Evolutionary conservation across 2,113 vertebrate genomes (phyloP), one percentile per base, ranked within the genome.

Genomic region (Psophia crepitans): DNA sequence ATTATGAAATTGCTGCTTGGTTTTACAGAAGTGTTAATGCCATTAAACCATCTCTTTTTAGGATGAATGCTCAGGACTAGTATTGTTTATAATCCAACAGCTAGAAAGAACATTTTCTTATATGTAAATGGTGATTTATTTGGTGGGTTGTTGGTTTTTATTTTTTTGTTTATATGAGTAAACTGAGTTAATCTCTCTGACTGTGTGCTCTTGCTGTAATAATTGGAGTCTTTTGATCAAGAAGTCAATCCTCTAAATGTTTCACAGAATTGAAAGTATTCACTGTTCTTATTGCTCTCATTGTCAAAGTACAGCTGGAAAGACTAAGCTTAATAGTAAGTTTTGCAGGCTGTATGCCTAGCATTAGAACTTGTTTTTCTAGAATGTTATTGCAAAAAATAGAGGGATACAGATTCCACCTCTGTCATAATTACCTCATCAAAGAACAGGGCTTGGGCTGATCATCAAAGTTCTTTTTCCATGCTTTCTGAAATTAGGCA

Each of bases 1-100:
- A 86, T 97, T 96, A 96, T 95, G 87, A 96, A 96, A 97, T 95
- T 96, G 95, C 92, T 97, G 60, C 86, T 96, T 95, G 76, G 64
- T 79, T 94, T 96, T 92, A 89, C 60, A 74, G 35, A 97, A 88
- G 91, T 95, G 88, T 84, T 95, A 94, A 97, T 94, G 93, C 68
- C 53, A 89, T 92, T 95, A 94, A 90, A 78, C 63, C 30, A 66
- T 54, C 56, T 89, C 61, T 93, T 82, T 92, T 83, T 73, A 78
- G 61, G 33, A 37, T 89, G 48, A 92, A 85, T 85, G 22, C 23
- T 83, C 32, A 11, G 27, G 58, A 68, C 48, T 61, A 58, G 44
- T 85, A 78, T 23, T 64, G 30, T 63, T 71, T 83, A 71, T 91
- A 92, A 92, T 75, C 64, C 57, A 93, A 48, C 58, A 93, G 13